Evolutionary conservation across 2,113 vertebrate species (phyloP).

Genomic region (Oncorhynchus kisutch): DNA sequence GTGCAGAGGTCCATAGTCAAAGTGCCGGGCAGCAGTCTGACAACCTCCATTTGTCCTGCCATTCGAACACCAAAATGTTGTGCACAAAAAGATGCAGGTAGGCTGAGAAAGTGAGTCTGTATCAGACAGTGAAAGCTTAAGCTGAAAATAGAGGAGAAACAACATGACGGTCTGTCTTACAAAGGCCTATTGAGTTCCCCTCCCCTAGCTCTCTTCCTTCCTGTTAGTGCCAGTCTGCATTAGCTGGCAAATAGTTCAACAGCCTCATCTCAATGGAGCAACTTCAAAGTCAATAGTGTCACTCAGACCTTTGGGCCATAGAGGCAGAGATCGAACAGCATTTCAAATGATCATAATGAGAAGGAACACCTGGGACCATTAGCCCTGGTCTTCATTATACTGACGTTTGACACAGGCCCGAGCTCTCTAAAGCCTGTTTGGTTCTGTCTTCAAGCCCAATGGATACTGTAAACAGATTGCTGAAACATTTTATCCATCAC

Average conservation of each 20-base stretch:
- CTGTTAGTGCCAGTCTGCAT: constrained; percentile 5
- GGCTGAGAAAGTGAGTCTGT: not conserved
- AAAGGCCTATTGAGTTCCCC: not conserved
- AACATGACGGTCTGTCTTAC: not conserved
- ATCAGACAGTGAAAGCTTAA: not conserved
- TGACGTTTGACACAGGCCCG: constrained; percentile 5
- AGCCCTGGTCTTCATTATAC: constrained; percentile 35
- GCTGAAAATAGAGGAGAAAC: not conserved
- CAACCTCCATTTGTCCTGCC: constrained; percentile 23
- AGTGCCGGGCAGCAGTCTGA: not conserved
- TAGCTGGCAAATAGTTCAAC: constrained; percentile 22
- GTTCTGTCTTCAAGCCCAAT: constrained; percentile 33
- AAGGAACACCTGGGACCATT: constrained; percentile 45
- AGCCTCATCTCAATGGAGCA: constrained; percentile 34
- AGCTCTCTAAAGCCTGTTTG: constrained; percentile 3
- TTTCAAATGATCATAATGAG: constrained; percentile 59
- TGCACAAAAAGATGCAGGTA: not conserved
- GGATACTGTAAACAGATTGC: constrained; percentile 21
- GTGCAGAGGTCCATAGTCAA: constrained; percentile 19
- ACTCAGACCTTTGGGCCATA: constrained; percentile 42
- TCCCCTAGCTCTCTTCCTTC: not conserved
- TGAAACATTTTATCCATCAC: not conserved
- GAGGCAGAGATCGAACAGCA: constrained; percentile 40
- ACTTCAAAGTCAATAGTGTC: constrained; percentile 57
- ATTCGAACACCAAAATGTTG: constrained; percentile 1